These are phyloP conservation scores for Mimas tiliae DNA, from an alignment of 2,888 invertebrate genomes.

Conservation along the genomic window DNA sequence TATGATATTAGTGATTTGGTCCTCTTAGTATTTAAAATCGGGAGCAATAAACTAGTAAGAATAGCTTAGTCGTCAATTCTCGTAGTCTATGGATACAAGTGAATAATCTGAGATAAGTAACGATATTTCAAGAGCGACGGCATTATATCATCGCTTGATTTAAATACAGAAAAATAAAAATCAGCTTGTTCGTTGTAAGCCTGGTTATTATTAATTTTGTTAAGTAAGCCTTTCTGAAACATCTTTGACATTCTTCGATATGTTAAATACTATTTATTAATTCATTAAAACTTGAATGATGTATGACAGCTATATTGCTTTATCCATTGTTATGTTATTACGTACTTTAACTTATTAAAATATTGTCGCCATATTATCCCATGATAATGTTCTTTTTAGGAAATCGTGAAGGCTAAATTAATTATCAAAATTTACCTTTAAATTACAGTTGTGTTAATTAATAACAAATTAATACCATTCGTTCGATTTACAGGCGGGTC, in stretches of 20 bases:
- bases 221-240: not conserved
- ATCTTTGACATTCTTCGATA: slow-evolving; percentile 1
- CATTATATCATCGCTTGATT: slow-evolving; percentile 39
- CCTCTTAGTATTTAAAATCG: slow-evolving; percentile 12
- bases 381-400: no score
- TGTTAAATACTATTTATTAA: not conserved
- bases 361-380: not conserved
- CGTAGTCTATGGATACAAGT: slow-evolving; percentile 9
- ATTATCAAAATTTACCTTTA: not conserved
- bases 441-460: not conserved
- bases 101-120: slow-evolving; percentile 33
- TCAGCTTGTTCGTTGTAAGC: not conserved
- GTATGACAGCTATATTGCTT: slow-evolving; percentile 1
- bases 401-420: no score
- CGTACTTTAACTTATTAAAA: no score
- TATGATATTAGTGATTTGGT: slow-evolving; percentile 6
- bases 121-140: slow-evolving; percentile 36
- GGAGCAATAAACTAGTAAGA: slow-evolving; percentile 13
- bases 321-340: no score
- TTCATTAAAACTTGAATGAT: not conserved
- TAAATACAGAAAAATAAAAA: slow-evolving; percentile 10
- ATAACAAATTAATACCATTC: slow-evolving; percentile 13
- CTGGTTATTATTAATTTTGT: not conserved
- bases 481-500: slow-evolving; percentile 84
- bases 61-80: slow-evolving; percentile 15